Conservation (phyloP, 2,113 vertebrate genomes). For the Burhinus bistriatus region DNA sequence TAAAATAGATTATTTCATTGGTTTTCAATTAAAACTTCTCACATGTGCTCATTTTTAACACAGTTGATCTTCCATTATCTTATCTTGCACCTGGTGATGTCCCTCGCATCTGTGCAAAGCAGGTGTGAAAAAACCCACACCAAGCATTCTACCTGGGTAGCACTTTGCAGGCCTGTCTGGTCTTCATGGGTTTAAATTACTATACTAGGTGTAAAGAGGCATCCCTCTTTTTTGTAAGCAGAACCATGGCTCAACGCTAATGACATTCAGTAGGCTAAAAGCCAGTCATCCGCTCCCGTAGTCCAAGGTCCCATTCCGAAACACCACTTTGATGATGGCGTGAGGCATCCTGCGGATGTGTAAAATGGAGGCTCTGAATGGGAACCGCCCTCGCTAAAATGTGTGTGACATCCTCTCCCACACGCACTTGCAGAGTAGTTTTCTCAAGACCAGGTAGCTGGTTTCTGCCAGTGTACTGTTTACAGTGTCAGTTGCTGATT, state of each 20-base stretch:
- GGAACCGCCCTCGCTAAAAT: not conserved
- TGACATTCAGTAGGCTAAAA: not conserved
- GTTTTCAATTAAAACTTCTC: constrained; percentile 12
- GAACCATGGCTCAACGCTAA: not conserved
- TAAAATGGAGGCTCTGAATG: not conserved
- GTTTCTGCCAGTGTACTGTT: constrained; percentile 75
- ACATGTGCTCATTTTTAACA: not conserved
- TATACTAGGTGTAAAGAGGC: not conserved
- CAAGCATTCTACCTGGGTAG: not conserved
- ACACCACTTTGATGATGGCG: not conserved
- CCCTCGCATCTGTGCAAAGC: not conserved
- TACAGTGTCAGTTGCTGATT: constrained; percentile 68
- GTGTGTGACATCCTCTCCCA: not conserved
- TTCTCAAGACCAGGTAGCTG: constrained; percentile 63
- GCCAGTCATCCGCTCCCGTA: not conserved
- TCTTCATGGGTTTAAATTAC: not conserved
- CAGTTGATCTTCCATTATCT: not conserved
- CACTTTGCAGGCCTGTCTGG: not conserved
- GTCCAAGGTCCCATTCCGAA: constrained; percentile 5
- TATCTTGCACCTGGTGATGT: constrained; percentile 5
- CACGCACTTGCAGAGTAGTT: constrained; percentile 30
- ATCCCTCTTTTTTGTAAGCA: not conserved
- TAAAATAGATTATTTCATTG: not conserved
- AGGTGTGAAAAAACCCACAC: not conserved
- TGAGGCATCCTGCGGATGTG: not conserved